Evolutionary conservation across 2,888 invertebrate species (phyloP), one percentile per base, ranked within the genome.

Genomic region (Aspidiotus destructor): DNA sequence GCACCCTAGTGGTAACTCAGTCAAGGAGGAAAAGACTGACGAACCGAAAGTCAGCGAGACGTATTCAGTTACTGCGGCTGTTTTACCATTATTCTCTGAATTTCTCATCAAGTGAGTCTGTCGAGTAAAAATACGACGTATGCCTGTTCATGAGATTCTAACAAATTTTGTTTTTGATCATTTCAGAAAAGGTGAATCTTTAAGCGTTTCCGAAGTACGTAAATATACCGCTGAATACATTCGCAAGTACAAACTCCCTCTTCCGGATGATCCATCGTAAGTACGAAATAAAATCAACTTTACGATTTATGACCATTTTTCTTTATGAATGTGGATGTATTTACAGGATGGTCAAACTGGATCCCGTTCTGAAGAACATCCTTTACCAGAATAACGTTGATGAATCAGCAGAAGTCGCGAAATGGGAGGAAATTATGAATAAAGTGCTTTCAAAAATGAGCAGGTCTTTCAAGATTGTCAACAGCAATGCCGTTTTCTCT

Each of bases 191-290:
- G 88, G 88, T 62, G 83, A 85, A 60, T 79, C 84, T 8, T 77
- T 90, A 69, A 80, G 84, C 1, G 78, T 82, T 16, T 74, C 79
- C 2, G 85, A 88, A 73, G 82, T 90, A 41, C 83, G 89, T 73
- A 81, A 83, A 72, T 77, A 81, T 71, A 79, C 92, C 13, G 85
- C 84, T 15, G 84, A 87, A 71, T 91, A 92, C 78, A 85, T 92
- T 55, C 84, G 81, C 75, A 78, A 79, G 69, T 82, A 86, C 72
- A 80, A 82, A 71, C 80, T 89, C 42, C 71, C 71, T 28, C 70
- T 70, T 60, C 63, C 40, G 10, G 41, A 60, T 1, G 57, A 71
- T 57, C 57, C 64, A 57, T 71, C 71, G 72, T 73, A 68, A 70
- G 72, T 72, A 69, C 28, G 40, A 28, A 58, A 28, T 58, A 5